A percentile compares a stretch with the other conserved stretches of the same genome.
Evolutionary conservation across 1,140 invertebrate species (phyloP).

Genomic region (Chelonus insularis): DNA sequence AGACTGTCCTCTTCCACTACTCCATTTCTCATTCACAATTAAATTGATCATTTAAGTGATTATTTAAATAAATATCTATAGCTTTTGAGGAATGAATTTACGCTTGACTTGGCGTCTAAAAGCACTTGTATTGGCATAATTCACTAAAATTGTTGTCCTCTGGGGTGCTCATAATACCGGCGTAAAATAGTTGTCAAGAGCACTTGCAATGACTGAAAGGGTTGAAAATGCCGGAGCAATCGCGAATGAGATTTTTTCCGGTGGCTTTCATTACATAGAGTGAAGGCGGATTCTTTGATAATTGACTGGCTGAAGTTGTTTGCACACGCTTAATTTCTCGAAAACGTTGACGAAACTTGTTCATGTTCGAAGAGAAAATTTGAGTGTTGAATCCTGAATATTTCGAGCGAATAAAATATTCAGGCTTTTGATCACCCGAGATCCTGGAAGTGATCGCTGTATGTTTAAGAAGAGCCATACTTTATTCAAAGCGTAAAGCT

Average conservation of each 20-base stretch:
- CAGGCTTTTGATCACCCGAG: constrained; percentile 44
- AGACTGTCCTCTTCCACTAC: too few relatives aligned
- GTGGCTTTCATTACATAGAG: neutral
- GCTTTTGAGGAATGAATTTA: neutral
- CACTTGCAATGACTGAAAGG: neutral
- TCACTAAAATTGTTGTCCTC: neutral
- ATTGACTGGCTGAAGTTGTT: constrained; percentile 19
- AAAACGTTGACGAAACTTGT: constrained; percentile 30
- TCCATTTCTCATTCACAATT: too few relatives aligned
- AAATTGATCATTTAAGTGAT: too few relatives aligned
- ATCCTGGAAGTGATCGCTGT: constrained; percentile 36
- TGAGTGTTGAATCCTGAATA: constrained; percentile 37
- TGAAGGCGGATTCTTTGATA: constrained; percentile 10
- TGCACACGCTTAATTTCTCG: constrained; percentile 38
- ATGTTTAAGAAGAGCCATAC: neutral
- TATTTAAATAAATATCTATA: neutral
- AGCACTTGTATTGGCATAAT: constrained; percentile 2
- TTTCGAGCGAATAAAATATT: constrained; percentile 46
- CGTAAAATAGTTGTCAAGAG: constrained; percentile 1
- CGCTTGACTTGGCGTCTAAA: neutral
- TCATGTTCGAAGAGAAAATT: constrained; percentile 14
- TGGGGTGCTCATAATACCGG: neutral
- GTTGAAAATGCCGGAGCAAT: neutral
- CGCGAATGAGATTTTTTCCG: constrained; percentile 6
- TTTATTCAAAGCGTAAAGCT: too few relatives aligned